Evolutionary conservation across 2,113 vertebrate genomes (phyloP).

Genomic region (Bubo scandiacus): DNA sequence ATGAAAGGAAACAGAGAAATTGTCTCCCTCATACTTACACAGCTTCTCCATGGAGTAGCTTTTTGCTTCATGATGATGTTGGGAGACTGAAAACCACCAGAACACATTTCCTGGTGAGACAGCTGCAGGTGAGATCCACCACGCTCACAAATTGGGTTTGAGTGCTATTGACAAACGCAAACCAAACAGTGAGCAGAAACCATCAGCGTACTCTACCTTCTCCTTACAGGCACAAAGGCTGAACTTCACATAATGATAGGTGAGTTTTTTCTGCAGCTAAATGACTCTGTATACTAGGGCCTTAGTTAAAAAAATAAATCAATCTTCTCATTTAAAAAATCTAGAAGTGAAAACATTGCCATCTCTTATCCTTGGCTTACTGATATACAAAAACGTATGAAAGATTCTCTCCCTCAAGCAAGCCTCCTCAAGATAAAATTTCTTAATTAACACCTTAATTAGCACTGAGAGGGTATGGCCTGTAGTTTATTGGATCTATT

Average conservation of each 20-base stretch:
- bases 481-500: constrained; percentile 49
- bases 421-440: constrained; percentile 36
- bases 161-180: not conserved
- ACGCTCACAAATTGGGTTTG: not conserved
- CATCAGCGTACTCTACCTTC: not conserved
- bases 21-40: not conserved
- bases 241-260: not conserved
- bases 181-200: not conserved
- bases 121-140: not conserved
- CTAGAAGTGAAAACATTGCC: not conserved
- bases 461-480: constrained; percentile 44
- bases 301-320: not conserved
- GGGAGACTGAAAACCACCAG: not conserved
- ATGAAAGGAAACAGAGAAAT: not conserved
- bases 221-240: not conserved
- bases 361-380: not conserved
- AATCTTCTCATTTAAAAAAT: not conserved
- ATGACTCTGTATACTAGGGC: not conserved
- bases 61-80: not conserved
- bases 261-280: not conserved
- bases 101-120: not conserved
- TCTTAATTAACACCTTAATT: constrained; percentile 67
- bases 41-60: not conserved
- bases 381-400: not conserved
- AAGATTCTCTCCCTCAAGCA: not conserved